Evolutionary conservation across 2,888 invertebrate genomes (phyloP).

Genomic region (Quadriops clusia): DNA sequence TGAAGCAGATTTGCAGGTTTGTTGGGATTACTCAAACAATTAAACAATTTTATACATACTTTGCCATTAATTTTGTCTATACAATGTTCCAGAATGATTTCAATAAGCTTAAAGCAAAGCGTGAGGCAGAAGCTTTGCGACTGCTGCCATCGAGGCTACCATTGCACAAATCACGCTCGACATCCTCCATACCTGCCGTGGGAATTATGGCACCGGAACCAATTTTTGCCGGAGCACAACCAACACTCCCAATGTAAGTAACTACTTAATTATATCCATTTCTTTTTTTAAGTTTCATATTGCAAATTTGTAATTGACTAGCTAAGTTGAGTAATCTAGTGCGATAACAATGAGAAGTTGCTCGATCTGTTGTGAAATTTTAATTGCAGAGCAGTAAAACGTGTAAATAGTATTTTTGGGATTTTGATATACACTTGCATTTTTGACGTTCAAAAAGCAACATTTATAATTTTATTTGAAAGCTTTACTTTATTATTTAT

Average conservation of each 20-base stretch:
- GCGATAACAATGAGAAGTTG: no score
- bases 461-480: no score
- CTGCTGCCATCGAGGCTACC: constrained; percentile 58
- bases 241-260: constrained; percentile 48
- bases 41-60: not conserved
- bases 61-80: not conserved
- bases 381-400: no score
- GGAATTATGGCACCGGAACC: constrained; percentile 48
- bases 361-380: no score
- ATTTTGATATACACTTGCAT: no score
- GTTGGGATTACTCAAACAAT: no score
- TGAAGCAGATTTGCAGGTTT: constrained; percentile 75
- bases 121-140: constrained; percentile 42
- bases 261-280: constrained; percentile 11
- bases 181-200: constrained; percentile 74
- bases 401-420: no score
- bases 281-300: no score
- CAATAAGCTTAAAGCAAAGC: constrained; percentile 53
- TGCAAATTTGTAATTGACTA: no score
- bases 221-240: constrained; percentile 37
- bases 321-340: no score
- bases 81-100: constrained; percentile 52
- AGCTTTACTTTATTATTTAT: no score
- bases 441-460: no score
- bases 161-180: constrained; percentile 81